phyloP scores from a whole-genome alignment of 2,113 vertebrate species.

The Coptodon rendalli region DNA sequence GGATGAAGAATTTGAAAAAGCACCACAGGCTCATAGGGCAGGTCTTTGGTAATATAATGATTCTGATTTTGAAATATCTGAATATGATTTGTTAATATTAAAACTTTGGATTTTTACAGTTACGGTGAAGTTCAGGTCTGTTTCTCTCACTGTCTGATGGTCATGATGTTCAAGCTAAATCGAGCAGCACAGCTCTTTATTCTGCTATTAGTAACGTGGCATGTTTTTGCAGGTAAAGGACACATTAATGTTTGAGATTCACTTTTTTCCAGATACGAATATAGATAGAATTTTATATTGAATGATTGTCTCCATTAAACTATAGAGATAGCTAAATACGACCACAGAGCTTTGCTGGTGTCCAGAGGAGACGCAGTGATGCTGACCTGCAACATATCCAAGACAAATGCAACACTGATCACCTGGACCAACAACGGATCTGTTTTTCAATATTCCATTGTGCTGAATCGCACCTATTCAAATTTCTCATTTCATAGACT shows the following conservation, averaged over 20 bases:
- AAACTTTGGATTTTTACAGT: too few species aligned
- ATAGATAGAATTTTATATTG: neutral
- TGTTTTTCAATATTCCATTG: fast-evolving
- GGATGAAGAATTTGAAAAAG: too few species aligned
- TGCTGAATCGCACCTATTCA: fast-evolving
- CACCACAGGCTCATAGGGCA: too few species aligned
- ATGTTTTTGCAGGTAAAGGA: slow-evolving; percentile 6
- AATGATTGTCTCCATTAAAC: neutral
- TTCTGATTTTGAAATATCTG: too few species aligned
- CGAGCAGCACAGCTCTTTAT: neutral
- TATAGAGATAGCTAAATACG: fast-evolving
- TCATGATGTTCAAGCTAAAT: neutral
- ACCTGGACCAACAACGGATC: neutral
- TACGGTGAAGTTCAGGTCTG: neutral
- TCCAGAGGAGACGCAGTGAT: neutral
- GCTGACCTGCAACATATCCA: neutral
- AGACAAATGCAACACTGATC: neutral
- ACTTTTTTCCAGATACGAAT: neutral
- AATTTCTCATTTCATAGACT: slow-evolving; percentile 1
- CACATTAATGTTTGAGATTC: neutral
- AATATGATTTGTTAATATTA: too few species aligned
- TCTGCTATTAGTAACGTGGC: neutral
- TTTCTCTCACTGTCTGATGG: neutral
- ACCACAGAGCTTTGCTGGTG: neutral
- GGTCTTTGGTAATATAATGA: too few species aligned